Evolutionary conservation across 2,113 vertebrate species (phyloP).

Genomic region (Cariama cristata): DNA sequence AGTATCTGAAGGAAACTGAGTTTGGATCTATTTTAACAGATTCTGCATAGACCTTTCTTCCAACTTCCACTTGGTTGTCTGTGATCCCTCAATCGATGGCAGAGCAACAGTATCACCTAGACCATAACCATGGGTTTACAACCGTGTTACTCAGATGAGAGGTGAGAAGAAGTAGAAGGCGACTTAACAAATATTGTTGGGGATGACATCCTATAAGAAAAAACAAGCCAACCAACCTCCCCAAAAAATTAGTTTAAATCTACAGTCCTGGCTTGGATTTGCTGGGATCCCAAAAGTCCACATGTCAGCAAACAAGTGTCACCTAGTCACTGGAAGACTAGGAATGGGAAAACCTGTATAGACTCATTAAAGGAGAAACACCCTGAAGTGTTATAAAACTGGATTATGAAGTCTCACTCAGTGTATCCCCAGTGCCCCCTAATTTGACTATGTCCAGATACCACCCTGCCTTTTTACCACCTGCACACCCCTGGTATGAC

Average conservation of each 20-base stretch:
- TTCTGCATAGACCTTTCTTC: neutral
- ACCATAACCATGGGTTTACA: neutral
- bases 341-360: neutral
- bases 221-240: neutral
- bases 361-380: neutral
- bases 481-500: neutral
- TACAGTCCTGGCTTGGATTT: neutral
- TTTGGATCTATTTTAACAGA: neutral
- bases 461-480: neutral
- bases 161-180: neutral
- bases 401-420: neutral
- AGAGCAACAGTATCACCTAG: neutral
- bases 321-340: neutral
- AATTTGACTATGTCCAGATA: neutral
- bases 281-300: neutral
- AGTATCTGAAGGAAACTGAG: neutral
- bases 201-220: neutral
- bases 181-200: neutral
- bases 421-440: neutral
- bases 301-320: neutral
- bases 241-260: neutral
- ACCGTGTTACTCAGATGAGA: accelerated
- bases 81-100: neutral
- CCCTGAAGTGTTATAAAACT: neutral
- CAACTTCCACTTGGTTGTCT: neutral